A percentile compares a stretch with the other conserved stretches of the same genome.
These are phyloP conservation scores for Ametastegia equiseti DNA, from an alignment of 2,888 invertebrate genomes.

Conservation along the genomic window DNA sequence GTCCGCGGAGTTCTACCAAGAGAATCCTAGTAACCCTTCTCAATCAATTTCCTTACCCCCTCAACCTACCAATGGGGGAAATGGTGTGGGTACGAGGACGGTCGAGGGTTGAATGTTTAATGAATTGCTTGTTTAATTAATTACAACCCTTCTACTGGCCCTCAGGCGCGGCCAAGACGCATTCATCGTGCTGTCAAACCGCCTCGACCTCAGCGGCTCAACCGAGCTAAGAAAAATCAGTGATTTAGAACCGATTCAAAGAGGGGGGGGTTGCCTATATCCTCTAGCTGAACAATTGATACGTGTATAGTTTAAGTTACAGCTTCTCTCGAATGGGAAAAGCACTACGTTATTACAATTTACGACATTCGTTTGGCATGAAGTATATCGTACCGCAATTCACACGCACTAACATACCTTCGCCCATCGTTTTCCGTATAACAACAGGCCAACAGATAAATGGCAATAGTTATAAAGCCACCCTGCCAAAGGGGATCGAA, in stretches of 20 bases:
- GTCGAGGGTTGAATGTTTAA: constrained; percentile 77
- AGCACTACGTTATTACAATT: constrained; percentile 32
- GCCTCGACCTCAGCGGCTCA: constrained; percentile 35
- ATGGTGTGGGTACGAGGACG: constrained; percentile 64
- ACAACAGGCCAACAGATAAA: background rate
- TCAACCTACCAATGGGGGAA: constrained; percentile 66
- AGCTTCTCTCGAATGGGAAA: background rate
- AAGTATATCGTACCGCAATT: background rate
- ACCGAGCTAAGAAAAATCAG: constrained; percentile 45
- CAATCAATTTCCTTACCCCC: constrained; percentile 74
- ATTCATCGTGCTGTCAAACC: constrained; percentile 65
- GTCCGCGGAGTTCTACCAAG: constrained; percentile 44
- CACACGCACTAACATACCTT: background rate
- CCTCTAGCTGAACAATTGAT: constrained; percentile 38
- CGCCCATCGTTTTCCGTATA: background rate
- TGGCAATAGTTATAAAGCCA: background rate
- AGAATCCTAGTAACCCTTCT: constrained; percentile 65
- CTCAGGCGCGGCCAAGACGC: constrained; percentile 64
- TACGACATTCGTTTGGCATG: constrained; percentile 33
- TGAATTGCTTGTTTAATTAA: constrained; percentile 89
- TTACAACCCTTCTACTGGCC: constrained; percentile 77
- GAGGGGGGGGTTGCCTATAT: constrained; percentile 9
- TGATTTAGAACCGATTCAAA: constrained; percentile 50
- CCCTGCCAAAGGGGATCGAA: background rate
- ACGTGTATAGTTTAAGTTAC: constrained; percentile 1